These are phyloP conservation scores for Cepaea hortensis DNA, from an alignment of 2,888 invertebrate genomes.

Conservation along the genomic window DNA sequence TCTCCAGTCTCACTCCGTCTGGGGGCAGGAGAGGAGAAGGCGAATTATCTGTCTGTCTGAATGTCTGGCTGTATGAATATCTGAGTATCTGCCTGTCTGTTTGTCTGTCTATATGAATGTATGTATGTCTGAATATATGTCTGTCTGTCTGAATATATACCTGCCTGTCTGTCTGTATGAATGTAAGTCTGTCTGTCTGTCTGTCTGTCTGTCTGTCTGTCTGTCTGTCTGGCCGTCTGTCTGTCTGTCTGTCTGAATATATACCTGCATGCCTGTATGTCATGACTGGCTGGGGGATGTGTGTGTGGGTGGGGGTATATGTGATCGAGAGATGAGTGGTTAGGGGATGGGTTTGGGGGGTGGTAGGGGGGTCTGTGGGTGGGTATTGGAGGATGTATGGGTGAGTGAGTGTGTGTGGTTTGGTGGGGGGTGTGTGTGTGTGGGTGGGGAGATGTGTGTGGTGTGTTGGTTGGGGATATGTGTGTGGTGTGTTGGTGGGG, in stretches of 20 bases:
- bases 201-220: slow-evolving; percentile 22
- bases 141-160: not conserved
- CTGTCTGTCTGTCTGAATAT: slow-evolving; percentile 1
- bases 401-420: too few species aligned
- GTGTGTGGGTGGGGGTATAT: too few species aligned
- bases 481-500: too few species aligned
- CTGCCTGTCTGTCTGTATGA: not conserved
- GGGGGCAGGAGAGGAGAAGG: not conserved
- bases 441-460: too few species aligned
- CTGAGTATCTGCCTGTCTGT: slow-evolving; percentile 13
- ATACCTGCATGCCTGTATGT: too few species aligned
- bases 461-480: too few species aligned
- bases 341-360: too few species aligned
- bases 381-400: too few species aligned
- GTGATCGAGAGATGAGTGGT: too few species aligned
- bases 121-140: not conserved
- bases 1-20: slow-evolving; percentile 38
- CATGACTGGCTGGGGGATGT: too few species aligned
- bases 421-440: too few species aligned
- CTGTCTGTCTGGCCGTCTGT: slow-evolving; percentile 14
- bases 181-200: slow-evolving; percentile 11
- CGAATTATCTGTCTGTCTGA: slow-evolving; percentile 2
- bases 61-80: not conserved
- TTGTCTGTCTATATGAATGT: not conserved
- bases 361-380: too few species aligned